Conservation (phyloP, 2,113 vertebrate genomes). For the Xyrauchen texanus region DNA sequence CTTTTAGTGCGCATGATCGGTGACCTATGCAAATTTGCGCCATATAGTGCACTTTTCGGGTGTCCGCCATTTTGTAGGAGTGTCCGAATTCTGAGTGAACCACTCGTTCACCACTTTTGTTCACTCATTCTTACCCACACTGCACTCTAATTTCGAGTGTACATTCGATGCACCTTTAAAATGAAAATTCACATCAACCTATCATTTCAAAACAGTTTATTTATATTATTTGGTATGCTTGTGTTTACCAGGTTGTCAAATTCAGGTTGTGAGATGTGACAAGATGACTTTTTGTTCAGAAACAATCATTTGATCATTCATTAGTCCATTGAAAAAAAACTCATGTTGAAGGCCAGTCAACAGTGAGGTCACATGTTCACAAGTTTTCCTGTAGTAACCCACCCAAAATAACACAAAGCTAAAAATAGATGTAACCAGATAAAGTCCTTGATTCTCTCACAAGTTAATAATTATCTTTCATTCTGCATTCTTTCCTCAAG, state of each 20-base stretch:
- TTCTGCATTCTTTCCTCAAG: neutral
- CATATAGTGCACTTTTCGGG: no score
- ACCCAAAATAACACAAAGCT: neutral
- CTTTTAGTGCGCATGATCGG: no score
- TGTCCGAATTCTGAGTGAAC: no score
- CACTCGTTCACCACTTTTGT: no score
- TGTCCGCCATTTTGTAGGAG: no score
- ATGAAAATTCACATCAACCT: neutral
- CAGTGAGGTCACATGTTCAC: neutral
- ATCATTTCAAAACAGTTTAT: neutral
- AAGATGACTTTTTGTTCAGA: neutral
- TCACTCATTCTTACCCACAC: no score
- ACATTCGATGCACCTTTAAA: neutral
- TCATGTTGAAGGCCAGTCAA: neutral
- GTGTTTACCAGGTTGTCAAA: neutral
- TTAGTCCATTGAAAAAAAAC: constrained; percentile 3
- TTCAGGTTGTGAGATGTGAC: neutral
- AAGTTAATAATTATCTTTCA: neutral
- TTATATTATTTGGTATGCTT: constrained; percentile 6
- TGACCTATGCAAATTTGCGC: no score
- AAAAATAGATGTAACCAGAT: constrained; percentile 6
- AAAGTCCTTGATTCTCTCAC: neutral
- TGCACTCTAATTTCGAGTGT: no score
- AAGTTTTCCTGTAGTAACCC: neutral
- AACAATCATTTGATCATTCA: neutral